phyloP scores from a whole-genome alignment of 2,888 invertebrate genomes.

The Phortica magna region DNA sequence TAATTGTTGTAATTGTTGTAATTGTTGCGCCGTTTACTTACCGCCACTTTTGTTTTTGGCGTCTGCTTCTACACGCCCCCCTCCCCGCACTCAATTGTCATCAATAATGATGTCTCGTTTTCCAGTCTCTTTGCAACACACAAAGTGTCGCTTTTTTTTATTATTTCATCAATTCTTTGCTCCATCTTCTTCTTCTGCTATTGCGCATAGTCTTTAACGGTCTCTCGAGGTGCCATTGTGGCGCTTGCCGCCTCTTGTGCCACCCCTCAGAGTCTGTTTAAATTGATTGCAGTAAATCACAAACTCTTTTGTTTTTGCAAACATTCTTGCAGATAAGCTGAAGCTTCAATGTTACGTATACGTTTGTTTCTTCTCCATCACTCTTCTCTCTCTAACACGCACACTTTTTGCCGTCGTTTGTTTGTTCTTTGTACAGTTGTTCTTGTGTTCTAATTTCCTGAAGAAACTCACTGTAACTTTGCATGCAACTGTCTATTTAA shows the following conservation, averaged over 20 bases:
- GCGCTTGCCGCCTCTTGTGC: constrained; percentile 46
- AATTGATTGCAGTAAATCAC: constrained; percentile 76
- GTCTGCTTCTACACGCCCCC: too few species aligned
- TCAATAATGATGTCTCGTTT: constrained; percentile 77
- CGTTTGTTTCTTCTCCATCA: constrained; percentile 49
- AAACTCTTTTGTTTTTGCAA: constrained; percentile 57
- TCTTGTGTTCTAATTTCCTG: constrained; percentile 47
- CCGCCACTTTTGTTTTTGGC: constrained; percentile 18
- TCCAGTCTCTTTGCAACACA: constrained; percentile 50
- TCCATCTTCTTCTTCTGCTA: constrained; percentile 17
- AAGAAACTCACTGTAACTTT: constrained; percentile 31
- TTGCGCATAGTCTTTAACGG: constrained; percentile 61
- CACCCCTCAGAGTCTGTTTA: constrained; percentile 41
- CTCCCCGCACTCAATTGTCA: constrained; percentile 75
- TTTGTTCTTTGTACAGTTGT: constrained; percentile 48
- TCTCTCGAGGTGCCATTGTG: constrained; percentile 56
- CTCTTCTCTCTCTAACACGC: constrained; percentile 35
- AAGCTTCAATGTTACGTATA: constrained; percentile 36
- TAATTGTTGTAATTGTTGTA: constrained; percentile 77
- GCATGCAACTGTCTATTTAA: constrained; percentile 72
- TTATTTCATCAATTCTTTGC: constrained; percentile 31
- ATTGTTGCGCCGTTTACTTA: constrained; percentile 59
- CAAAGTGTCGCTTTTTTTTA: constrained; percentile 56
- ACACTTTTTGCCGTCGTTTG: constrained; percentile 40
- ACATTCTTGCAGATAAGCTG: constrained; percentile 3